phyloP scores from a whole-genome alignment of 2,113 vertebrate species.

The Tichodroma muraria region DNA sequence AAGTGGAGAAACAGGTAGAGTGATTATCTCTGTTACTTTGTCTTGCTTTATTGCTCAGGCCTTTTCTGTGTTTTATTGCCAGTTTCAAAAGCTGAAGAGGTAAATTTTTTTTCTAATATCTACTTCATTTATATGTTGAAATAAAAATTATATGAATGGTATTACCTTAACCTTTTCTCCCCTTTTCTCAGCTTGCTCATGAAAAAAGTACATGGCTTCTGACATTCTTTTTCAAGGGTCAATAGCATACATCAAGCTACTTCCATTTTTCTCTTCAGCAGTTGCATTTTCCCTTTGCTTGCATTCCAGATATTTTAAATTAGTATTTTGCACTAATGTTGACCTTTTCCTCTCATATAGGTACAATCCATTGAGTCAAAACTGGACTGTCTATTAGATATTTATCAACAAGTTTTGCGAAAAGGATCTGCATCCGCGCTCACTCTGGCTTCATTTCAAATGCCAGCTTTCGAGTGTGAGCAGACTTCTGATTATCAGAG shows the following conservation, averaged over 20 bases:
- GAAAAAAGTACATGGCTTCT: not conserved
- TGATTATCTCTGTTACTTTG: not conserved
- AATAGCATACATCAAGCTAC: not conserved
- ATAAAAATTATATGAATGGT: not conserved
- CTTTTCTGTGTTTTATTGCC: not conserved
- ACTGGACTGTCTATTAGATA: constrained; percentile 90
- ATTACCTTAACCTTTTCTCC: not conserved
- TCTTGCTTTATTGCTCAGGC: not conserved
- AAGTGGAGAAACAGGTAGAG: constrained; percentile 94
- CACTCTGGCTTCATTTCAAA: constrained; percentile 84
- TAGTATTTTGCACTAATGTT: not conserved
- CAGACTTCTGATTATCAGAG: constrained; percentile 92
- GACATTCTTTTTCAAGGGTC: not conserved
- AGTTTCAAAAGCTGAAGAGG: not conserved
- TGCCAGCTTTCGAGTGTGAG: constrained; percentile 88
- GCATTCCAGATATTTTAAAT: not conserved
- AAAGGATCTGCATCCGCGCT: constrained; percentile 88
- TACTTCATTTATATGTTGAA: not conserved
- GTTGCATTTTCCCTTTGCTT: not conserved
- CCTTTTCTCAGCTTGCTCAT: not conserved
- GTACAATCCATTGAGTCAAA: constrained; percentile 97
- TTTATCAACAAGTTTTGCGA: constrained; percentile 89
- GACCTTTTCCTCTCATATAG: constrained; percentile 57
- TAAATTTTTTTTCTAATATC: not conserved
- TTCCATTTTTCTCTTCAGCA: not conserved